phyloP scores from a whole-genome alignment of 2,797 vertebrate genomes.

The Schizopygopsis malacanthus region DNA sequence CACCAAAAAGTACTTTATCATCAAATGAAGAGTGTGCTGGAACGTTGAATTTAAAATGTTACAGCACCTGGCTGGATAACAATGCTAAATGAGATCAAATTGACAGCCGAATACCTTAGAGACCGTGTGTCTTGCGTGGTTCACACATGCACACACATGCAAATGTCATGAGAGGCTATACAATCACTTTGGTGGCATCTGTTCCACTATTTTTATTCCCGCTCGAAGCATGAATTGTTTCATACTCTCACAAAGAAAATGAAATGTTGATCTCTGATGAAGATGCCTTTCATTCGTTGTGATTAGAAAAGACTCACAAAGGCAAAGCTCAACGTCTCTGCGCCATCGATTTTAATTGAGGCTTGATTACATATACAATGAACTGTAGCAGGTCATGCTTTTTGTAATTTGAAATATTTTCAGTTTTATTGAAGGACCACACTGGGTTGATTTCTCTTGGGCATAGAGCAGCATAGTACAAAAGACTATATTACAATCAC shows the following conservation, averaged over 20 bases:
- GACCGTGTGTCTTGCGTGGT: slow-evolving; percentile 28
- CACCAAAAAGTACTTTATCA: slow-evolving; percentile 30
- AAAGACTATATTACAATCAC: slow-evolving; percentile 53
- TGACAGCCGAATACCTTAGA: slow-evolving; percentile 46
- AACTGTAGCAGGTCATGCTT: slow-evolving; percentile 13
- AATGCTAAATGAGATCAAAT: slow-evolving; percentile 54
- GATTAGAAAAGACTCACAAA: slow-evolving; percentile 23
- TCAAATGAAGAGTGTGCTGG: slow-evolving; percentile 34
- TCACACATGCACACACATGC: slow-evolving; percentile 39
- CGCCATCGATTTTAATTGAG: slow-evolving; percentile 18
- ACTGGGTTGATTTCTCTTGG: slow-evolving; percentile 54
- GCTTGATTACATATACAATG: slow-evolving; percentile 43
- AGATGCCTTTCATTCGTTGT: slow-evolving; percentile 4
- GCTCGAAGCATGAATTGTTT: slow-evolving; percentile 10
- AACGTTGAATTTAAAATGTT: slow-evolving; percentile 46
- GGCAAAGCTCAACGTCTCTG: not conserved
- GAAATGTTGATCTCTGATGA: slow-evolving; percentile 24
- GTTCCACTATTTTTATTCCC: not conserved
- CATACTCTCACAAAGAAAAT: slow-evolving; percentile 8
- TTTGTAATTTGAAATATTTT: slow-evolving; percentile 44
- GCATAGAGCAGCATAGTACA: slow-evolving; percentile 29
- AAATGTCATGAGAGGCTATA: slow-evolving; percentile 35
- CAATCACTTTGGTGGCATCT: slow-evolving; percentile 44
- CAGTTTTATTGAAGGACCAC: slow-evolving; percentile 39
- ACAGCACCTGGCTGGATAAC: slow-evolving; percentile 44